A percentile compares a stretch with the other conserved stretches of the same genome.
phyloP scores from a whole-genome alignment of 2,888 invertebrate genomes.

The Thelaira solivaga region DNA sequence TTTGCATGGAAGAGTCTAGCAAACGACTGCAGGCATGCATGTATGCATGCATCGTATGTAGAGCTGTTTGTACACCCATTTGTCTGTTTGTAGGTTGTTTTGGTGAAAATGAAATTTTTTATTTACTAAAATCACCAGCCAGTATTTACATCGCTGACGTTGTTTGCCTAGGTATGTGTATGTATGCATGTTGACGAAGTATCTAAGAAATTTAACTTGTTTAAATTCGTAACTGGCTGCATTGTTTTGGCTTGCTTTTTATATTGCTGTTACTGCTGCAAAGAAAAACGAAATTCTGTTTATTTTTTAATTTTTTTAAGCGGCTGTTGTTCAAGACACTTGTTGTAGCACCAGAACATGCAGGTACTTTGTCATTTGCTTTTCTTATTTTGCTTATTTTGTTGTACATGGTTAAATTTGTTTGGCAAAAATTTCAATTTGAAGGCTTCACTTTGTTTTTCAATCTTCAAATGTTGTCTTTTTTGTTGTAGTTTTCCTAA shows the following conservation, averaged over 20 bases:
- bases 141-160: background rate
- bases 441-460: constrained; percentile 6
- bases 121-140: no score
- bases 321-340: constrained; percentile 47
- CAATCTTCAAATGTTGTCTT: background rate
- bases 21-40: no score
- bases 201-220: constrained; percentile 36
- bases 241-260: constrained; percentile 15
- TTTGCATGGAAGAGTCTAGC: constrained; percentile 8
- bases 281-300: constrained; percentile 53
- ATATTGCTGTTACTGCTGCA: constrained; percentile 28
- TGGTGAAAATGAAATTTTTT: constrained; percentile 50
- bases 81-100: constrained; percentile 33
- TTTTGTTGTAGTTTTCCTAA: background rate
- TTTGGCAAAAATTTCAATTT: constrained; percentile 36
- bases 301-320: background rate
- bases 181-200: constrained; percentile 18
- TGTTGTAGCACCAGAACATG: constrained; percentile 37
- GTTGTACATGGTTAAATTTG: background rate
- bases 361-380: no score
- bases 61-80: background rate
- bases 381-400: constrained; percentile 4
- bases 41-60: background rate
- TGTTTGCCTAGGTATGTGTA: no score
- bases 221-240: constrained; percentile 16